Evolutionary conservation across 1,140 invertebrate genomes (phyloP).

Genomic region (Hylaeus volcanicus): DNA sequence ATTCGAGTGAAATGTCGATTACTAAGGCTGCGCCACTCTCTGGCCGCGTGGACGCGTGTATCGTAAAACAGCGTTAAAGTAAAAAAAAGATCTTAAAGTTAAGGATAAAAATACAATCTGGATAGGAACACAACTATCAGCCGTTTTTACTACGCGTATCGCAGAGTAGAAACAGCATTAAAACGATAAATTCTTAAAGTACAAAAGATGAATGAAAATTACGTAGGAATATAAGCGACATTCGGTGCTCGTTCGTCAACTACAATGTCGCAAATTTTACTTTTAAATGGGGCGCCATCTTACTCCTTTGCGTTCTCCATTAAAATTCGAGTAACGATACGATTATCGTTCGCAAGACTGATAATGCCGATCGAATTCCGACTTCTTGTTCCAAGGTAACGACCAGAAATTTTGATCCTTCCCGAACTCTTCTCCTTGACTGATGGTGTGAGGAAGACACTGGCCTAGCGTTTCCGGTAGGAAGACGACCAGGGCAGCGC

Average conservation of each 20-base stretch:
- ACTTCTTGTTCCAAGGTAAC: conserved; percentile 74
- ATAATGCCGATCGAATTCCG: conserved; percentile 34
- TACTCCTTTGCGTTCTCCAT: not conserved
- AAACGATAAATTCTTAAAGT: not conserved
- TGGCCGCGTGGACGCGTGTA: not conserved
- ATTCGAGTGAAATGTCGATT: too few species aligned
- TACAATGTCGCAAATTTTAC: not conserved
- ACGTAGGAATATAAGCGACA: not conserved
- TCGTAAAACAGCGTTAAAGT: not conserved
- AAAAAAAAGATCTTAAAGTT: conserved; percentile 13
- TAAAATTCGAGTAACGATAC: not conserved
- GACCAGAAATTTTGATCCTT: conserved; percentile 82
- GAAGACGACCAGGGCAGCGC: conserved; percentile 82
- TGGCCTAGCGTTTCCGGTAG: conserved; percentile 87
- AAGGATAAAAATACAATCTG: not conserved
- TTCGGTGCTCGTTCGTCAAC: not conserved
- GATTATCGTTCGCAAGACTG: conserved; percentile 36
- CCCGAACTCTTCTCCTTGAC: conserved; percentile 86
- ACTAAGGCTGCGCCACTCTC: not conserved
- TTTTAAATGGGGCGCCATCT: too few species aligned
- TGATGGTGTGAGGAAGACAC: conserved; percentile 86
- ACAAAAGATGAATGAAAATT: not conserved
- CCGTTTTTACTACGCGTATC: too few species aligned
- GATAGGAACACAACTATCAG: conserved; percentile 15
- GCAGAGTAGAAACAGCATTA: not conserved